Evolutionary conservation across 2,113 vertebrate species (phyloP).

Genomic region (Coryphaenoides rupestris): DNA sequence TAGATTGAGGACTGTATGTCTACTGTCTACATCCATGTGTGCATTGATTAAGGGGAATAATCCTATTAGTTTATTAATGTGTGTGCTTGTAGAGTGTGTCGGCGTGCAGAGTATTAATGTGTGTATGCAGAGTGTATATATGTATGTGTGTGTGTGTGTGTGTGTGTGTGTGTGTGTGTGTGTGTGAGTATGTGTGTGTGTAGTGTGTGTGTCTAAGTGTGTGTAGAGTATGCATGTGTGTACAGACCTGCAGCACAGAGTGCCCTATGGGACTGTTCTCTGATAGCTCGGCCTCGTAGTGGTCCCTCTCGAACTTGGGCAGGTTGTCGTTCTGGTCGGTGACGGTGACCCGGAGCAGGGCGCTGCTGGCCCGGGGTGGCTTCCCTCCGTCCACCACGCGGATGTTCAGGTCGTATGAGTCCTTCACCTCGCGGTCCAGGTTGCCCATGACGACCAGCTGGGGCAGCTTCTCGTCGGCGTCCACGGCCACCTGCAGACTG

Average conservation of each 20-base stretch:
- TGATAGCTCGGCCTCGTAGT: slow-evolving; percentile 86
- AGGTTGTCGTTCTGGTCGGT: slow-evolving; percentile 94
- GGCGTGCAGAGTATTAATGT: too few relatives aligned
- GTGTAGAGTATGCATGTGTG: not conserved
- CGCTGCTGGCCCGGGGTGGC: slow-evolving; percentile 84
- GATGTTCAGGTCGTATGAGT: slow-evolving; percentile 95
- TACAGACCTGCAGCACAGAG: slow-evolving; percentile 88
- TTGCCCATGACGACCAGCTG: slow-evolving; percentile 94
- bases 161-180: not conserved
- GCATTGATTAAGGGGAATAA: too few relatives aligned
- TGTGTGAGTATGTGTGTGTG: not conserved
- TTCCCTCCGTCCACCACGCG: slow-evolving; percentile 90
- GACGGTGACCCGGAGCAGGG: slow-evolving; percentile 88
- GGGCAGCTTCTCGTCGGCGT: slow-evolving; percentile 87
- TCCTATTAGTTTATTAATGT: too few relatives aligned
- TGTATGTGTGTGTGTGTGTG: not conserved
- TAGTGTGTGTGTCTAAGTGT: not conserved
- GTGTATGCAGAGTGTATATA: not conserved
- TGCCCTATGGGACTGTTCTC: slow-evolving; percentile 93
- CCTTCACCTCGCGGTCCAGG: slow-evolving; percentile 90
- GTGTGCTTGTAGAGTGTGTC: too few relatives aligned
- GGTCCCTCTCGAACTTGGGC: slow-evolving; percentile 85
- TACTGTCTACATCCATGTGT: too few relatives aligned
- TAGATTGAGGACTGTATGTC: too few relatives aligned
- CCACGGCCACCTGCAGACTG: slow-evolving; percentile 87